Evolutionary conservation across 2,113 vertebrate species (phyloP), one percentile per base, ranked within the genome.

Genomic region (Chunga burmeisteri): DNA sequence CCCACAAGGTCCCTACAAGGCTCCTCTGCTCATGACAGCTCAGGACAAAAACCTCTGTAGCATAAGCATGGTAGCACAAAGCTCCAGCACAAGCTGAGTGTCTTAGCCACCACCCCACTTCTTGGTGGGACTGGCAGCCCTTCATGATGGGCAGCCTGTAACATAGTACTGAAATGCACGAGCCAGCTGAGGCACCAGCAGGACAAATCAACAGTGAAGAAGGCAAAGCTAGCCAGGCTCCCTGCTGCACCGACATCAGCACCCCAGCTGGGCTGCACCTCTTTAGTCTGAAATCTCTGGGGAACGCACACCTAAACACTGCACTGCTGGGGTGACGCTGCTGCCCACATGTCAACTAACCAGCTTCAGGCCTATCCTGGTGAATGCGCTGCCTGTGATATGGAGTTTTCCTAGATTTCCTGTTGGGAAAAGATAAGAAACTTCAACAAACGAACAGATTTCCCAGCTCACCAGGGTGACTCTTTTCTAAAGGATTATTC

Each of bases 401-500:
- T 7, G 47, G 59, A 90, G 58, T 32, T 56, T 93, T 91, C 94
- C 77, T 71, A 65, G 40, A 34, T 87, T 68, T 90, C 70, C 87
- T 73, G 81, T 26, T 1, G 0, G 58, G 58, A 87, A 77, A 91
- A 93, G 84, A 71, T 94, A 94, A 92, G 74, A 75, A 92, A 83
- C 36, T 92, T 55, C 53, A 90, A 86, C 65, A 91, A 96, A 90
- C 50, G 92, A 62, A 83, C 36, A 92, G 82, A 86, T 92, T 96
- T 94, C 67, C 87, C 78, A 73, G 7, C 49, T 68, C 81, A 71
- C 56, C 61, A 55, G 75, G 70, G 68, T 59, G 50, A 67, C 53
- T 89, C 42, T 75, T 95, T 94, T 75, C 77, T 93, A 86, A 90
- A 91, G 38, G 89, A 95, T 93, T 95, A 95, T 56, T 78, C 44